phyloP scores from a whole-genome alignment of 2,113 vertebrate genomes.

The Saguinus midas region DNA sequence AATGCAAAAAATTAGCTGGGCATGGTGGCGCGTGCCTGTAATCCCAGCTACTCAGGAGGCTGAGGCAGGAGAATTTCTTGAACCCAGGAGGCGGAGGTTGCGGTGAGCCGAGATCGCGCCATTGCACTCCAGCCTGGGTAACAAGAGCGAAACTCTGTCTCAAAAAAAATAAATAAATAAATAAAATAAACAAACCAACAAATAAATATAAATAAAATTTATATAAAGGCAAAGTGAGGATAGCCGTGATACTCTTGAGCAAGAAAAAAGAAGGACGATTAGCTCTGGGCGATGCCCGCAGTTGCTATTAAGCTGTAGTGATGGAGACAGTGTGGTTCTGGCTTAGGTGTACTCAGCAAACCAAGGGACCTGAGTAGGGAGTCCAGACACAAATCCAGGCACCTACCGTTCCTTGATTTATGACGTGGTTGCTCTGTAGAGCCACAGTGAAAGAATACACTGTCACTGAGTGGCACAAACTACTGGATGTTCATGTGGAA shows the following conservation, averaged over 20 bases:
- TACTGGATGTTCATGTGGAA: fast-evolving
- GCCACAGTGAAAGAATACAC: not conserved
- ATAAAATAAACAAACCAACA: too few species aligned
- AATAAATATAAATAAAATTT: too few species aligned
- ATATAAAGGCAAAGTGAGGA: not conserved
- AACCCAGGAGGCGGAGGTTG: too few species aligned
- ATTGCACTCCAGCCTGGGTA: too few species aligned
- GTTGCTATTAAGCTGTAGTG: fast-evolving
- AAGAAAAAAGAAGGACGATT: not conserved
- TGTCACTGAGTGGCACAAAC: fast-evolving
- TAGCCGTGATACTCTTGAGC: too few species aligned
- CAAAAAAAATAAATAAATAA: too few species aligned
- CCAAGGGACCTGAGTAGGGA: fast-evolving
- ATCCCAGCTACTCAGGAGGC: too few species aligned
- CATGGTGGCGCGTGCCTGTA: too few species aligned
- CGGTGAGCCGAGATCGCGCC: too few species aligned
- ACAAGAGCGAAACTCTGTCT: too few species aligned
- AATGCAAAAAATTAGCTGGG: too few species aligned
- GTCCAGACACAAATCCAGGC: not conserved
- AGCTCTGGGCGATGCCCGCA: fast-evolving
- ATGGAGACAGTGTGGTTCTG: fast-evolving
- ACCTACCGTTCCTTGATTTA: fast-evolving
- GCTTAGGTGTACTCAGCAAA: fast-evolving
- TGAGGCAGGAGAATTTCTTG: too few species aligned
- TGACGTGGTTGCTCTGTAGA: fast-evolving